These are phyloP conservation scores for Chaenocephalus aceratus DNA, from an alignment of 2,113 vertebrate genomes.

Conservation along the genomic window DNA sequence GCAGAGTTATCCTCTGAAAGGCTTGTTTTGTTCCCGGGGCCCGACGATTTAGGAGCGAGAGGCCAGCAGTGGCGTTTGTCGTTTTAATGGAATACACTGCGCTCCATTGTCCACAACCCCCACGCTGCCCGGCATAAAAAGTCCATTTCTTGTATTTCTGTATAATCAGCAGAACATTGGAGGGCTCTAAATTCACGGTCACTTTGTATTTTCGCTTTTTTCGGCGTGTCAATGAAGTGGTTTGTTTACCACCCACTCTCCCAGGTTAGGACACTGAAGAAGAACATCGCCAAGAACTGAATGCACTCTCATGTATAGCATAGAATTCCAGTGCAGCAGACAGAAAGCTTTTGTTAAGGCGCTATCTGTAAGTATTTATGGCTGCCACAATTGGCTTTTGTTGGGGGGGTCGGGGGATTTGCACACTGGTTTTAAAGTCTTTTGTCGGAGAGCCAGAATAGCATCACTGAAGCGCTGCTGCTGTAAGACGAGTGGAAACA, in stretches of 20 bases:
- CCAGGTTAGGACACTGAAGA: conserved; percentile 52
- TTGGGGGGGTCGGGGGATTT: conserved; percentile 73
- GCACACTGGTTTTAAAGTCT: conserved; percentile 77
- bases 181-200: conserved; percentile 44
- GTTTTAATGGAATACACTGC: conserved; percentile 71
- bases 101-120: conserved; percentile 68
- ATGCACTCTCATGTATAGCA: conserved; percentile 30
- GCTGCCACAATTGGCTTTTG: conserved; percentile 79
- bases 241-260: conserved; percentile 53
- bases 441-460: conserved; percentile 70
- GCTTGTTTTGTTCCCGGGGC: conserved; percentile 70
- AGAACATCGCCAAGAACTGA: conserved; percentile 33
- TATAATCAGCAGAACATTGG: conserved; percentile 44
- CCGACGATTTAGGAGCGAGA: conserved; percentile 58
- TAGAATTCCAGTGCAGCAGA: conserved; percentile 60
- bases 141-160: conserved; percentile 67
- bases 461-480: conserved; percentile 64
- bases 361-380: conserved; percentile 79
- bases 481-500: conserved; percentile 56
- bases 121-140: conserved; percentile 45
- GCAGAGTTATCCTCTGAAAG: conserved; percentile 75
- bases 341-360: conserved; percentile 74
- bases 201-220: conserved; percentile 41
- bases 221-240: conserved; percentile 21
- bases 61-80: conserved; percentile 63